Percentiles rank a stretch among this genome's conserved stretches.
Evolutionary conservation across 2,797 vertebrate species (phyloP).

Genomic region (Clarias pachynema): DNA sequence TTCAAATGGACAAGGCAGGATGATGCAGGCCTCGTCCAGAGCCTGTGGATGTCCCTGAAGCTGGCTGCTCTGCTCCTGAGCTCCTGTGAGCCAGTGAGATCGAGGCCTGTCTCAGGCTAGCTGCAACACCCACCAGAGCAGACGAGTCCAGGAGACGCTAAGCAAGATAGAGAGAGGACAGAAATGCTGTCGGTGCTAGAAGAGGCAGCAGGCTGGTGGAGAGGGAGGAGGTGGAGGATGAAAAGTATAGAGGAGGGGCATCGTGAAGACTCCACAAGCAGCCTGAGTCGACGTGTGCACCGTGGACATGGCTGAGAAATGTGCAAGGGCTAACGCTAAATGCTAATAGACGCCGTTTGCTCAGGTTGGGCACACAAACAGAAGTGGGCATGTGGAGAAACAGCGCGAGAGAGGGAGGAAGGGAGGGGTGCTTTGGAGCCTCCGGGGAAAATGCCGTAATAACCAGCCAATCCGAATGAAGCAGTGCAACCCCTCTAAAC

Average conservation of each 20-base stretch:
- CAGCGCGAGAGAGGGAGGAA: constrained; percentile 67
- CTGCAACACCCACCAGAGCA: constrained; percentile 13
- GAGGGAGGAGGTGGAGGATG: constrained; percentile 30
- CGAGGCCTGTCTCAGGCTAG: constrained; percentile 15
- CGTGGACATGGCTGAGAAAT: constrained; percentile 44
- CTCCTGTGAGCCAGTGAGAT: neutral
- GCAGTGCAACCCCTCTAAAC: constrained; percentile 74
- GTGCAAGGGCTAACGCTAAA: constrained; percentile 48
- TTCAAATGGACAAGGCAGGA: neutral
- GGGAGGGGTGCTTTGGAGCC: constrained; percentile 67
- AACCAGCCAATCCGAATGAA: constrained; percentile 84
- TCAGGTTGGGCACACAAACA: constrained; percentile 32
- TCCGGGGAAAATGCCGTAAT: constrained; percentile 89
- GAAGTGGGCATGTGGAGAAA: constrained; percentile 47
- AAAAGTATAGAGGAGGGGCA: constrained; percentile 48
- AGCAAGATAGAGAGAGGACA: constrained; percentile 4
- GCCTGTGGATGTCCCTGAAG: constrained; percentile 12
- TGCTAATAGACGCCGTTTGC: constrained; percentile 48
- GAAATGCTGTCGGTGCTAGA: constrained; percentile 55
- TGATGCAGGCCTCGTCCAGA: constrained; percentile 14
- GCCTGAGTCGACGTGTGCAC: constrained; percentile 51
- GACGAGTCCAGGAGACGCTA: constrained; percentile 22
- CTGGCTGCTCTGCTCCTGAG: constrained; percentile 1
- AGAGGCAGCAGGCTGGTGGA: constrained; percentile 43
- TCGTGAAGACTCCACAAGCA: constrained; percentile 57